These are phyloP conservation scores for Panthera leo DNA, from an alignment of 2,113 vertebrate species.

Conservation along the genomic window DNA sequence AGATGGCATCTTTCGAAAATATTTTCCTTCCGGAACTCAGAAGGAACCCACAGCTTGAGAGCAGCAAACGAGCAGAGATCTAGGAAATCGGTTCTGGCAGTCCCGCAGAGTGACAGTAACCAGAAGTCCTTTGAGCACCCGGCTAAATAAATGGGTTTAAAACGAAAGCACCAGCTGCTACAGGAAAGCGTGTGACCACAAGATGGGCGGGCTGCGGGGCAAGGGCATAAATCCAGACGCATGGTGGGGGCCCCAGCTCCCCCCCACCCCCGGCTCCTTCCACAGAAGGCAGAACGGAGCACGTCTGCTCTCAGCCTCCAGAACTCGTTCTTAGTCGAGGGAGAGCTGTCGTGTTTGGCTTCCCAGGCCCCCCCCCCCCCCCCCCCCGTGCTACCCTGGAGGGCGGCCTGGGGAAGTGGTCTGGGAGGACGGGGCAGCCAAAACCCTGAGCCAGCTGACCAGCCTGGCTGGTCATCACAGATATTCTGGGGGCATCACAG, in stretches of 20 bases:
- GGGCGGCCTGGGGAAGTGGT: background rate
- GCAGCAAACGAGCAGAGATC: background rate
- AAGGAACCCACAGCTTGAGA: slow-evolving; percentile 7
- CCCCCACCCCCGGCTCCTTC: background rate
- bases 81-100: background rate
- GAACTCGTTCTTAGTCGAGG: background rate
- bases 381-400: rapidly evolving
- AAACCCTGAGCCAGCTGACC: background rate
- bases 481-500: background rate
- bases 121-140: background rate
- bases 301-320: background rate
- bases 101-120: background rate
- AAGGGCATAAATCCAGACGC: background rate
- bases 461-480: background rate
- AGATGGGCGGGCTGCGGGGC: background rate
- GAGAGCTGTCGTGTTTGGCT: background rate
- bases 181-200: background rate
- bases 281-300: background rate
- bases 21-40: background rate
- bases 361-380: rapidly evolving
- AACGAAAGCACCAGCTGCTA: background rate
- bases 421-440: background rate
- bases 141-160: background rate
- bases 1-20: background rate
- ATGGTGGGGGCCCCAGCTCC: background rate